Conservation (phyloP, 2,113 vertebrate genomes). For the Lycaon pictus region DNA sequence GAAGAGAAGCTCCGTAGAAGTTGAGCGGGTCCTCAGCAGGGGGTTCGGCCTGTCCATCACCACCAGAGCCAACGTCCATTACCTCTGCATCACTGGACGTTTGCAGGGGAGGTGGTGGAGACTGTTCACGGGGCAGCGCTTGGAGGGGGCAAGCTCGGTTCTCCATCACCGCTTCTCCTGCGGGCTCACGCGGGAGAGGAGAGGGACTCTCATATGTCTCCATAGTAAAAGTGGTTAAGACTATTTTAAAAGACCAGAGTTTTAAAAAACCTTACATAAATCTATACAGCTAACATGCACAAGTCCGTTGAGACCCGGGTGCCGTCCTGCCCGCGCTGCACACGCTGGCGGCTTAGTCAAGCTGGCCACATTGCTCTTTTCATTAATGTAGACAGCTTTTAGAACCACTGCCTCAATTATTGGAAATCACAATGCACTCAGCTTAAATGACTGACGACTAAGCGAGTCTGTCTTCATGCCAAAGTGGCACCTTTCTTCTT, state of each 20-base stretch:
- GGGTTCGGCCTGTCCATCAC: conserved; percentile 99
- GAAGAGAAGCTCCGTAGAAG: conserved; percentile 90
- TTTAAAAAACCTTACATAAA: conserved; percentile 85
- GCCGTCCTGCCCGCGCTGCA: conserved; percentile 84
- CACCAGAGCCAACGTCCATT: conserved; percentile 99
- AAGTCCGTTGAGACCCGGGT: conserved; percentile 87
- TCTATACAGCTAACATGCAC: conserved; percentile 90
- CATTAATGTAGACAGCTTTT: conserved; percentile 99
- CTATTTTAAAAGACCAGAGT: conserved; percentile 85
- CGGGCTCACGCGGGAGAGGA: conserved; percentile 96
- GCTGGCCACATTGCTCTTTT: conserved; percentile 99
- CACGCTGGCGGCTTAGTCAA: conserved; percentile 97
- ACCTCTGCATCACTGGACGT: conserved; percentile 99
- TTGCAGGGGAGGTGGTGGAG: conserved; percentile 99
- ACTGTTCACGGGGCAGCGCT: conserved; percentile 92
- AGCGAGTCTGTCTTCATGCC: conserved; percentile 91
- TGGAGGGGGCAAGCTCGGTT: conserved; percentile 89
- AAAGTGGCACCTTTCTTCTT: conserved; percentile 87
- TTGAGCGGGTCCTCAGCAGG: conserved; percentile 93
- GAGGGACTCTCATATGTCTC: conserved; percentile 93
- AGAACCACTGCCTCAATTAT: conserved; percentile 99
- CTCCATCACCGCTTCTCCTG: conserved; percentile 92
- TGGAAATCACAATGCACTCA: conserved; percentile 99
- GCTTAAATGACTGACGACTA: conserved; percentile 95
- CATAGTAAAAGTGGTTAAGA: conserved; percentile 90